Conservation (phyloP, 2,113 vertebrate species). For the Emberiza fucata region DNA sequence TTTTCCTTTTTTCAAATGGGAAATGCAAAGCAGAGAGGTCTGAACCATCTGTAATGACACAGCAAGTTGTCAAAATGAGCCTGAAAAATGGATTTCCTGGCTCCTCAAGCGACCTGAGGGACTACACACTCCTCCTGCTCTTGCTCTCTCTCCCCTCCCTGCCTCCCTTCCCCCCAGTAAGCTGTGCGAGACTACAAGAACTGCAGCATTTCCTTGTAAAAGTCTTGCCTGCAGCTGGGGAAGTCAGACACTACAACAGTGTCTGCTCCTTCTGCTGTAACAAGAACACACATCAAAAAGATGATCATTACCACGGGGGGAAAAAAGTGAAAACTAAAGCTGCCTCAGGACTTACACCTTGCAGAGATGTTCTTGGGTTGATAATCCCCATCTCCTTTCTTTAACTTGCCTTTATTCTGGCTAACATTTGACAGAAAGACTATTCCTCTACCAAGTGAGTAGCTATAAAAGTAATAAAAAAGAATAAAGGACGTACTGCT, state of each 20-base stretch:
- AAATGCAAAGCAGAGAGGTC: not conserved
- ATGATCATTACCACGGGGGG: not conserved
- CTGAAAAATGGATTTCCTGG: not conserved
- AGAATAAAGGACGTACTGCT: not conserved
- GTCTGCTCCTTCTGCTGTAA: not conserved
- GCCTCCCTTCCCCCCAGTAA: not conserved
- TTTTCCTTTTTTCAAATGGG: not conserved
- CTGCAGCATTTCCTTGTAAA: not conserved
- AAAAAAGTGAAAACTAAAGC: not conserved
- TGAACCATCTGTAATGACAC: not conserved
- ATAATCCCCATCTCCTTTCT: not conserved
- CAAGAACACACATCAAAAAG: not conserved
- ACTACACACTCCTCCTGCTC: not conserved
- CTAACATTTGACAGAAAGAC: not conserved
- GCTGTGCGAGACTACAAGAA: not conserved
- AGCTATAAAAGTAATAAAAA: not conserved
- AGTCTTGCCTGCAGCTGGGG: not conserved
- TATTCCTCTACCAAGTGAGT: not conserved
- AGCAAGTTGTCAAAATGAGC: conserved; percentile 1
- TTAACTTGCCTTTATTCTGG: not conserved
- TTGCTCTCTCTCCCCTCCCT: not conserved
- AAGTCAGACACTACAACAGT: not conserved
- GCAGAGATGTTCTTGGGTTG: not conserved
- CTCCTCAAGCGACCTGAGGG: not conserved
- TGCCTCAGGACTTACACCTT: not conserved